Evolutionary conservation across 2,888 invertebrate genomes (phyloP), one percentile per base, ranked within the genome.

Genomic region (Podotricha telesiphe): DNA sequence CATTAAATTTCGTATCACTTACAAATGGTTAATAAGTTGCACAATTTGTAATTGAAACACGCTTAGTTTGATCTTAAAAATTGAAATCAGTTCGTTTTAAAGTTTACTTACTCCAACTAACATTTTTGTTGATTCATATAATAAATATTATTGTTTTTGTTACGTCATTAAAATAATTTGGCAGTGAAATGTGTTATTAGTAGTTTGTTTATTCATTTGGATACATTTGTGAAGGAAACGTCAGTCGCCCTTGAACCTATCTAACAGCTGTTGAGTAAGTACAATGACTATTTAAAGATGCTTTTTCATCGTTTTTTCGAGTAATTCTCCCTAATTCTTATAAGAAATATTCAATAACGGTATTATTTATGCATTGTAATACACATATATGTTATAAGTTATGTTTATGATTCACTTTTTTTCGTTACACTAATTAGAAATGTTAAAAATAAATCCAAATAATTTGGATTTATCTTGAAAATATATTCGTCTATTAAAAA

Each of bases 111-210:
- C 1, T 8, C 8, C 15, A 4, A 2, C 22, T 40, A 20, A 45
- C 17, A 28, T 65, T 72, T 74, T 77, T 85, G 83, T 87, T 87
- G 84, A 78, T 78, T 80, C 86, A 88, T 84, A 85, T 88, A 87
- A 78, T 48, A 78, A 76, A 79, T 77, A 81, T 81, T 83, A 81
- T 80, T 80, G 79, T 81, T 80, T 77, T 77, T 80, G 85, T 88
- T 87, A 83, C 89, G 91, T 91, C 91, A 91, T 76, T 70, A 80
- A 83, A 86, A 86, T 87, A 86, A 84, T 87, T 90, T 91, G 91
- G 88, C 87, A 81, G 81, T 80, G 83, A 81, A 81, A 81, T 58
- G 81, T 84, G 84, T 10, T 53, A 20, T 86, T 86, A 85, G 82
- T 76, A 59, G 88, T 83, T 86, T 83, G 82, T 86, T 89, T 85